These are phyloP conservation scores for Hirtodrosophila histrioides DNA, from an alignment of 2,888 invertebrate genomes.

Conservation along the genomic window DNA sequence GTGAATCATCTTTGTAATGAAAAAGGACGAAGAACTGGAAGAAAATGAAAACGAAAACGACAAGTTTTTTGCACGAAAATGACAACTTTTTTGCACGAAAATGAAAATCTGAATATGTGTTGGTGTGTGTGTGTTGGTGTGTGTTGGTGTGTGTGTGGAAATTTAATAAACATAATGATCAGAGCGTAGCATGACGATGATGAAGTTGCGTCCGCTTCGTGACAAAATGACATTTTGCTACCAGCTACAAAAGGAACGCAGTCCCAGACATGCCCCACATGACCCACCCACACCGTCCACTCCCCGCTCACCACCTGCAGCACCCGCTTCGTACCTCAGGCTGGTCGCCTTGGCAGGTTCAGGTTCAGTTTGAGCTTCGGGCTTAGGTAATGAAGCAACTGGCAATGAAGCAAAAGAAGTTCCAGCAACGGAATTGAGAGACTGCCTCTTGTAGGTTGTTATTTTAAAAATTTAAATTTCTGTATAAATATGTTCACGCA, in stretches of 20 bases:
- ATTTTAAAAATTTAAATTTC: constrained; percentile 79
- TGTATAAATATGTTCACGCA: constrained; percentile 70
- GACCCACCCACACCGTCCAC: background rate
- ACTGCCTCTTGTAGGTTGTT: constrained; percentile 57
- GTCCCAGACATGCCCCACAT: constrained; percentile 30
- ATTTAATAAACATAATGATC: constrained; percentile 73
- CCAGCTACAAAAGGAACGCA: constrained; percentile 23
- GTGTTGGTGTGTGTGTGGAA: constrained; percentile 46
- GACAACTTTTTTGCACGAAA: constrained; percentile 48
- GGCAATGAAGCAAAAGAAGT: constrained; percentile 46
- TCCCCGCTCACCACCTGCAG: background rate
- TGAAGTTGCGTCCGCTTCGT: constrained; percentile 66
- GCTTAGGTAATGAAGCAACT: constrained; percentile 67
- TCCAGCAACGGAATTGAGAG: constrained; percentile 26
- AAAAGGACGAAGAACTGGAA: constrained; percentile 17
- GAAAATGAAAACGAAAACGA: constrained; percentile 30
- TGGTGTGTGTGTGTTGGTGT: constrained; percentile 7
- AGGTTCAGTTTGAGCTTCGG: constrained; percentile 29
- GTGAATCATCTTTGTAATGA: constrained; percentile 15
- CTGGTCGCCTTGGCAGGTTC: constrained; percentile 37
- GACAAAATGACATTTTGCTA: constrained; percentile 78
- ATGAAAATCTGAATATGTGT: constrained; percentile 56
- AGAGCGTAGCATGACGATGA: constrained; percentile 34
- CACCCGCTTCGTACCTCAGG: constrained; percentile 4
- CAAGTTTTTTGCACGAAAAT: constrained; percentile 34